phyloP scores from a whole-genome alignment of 2,888 invertebrate species.

The Tetanocera ferruginea region DNA sequence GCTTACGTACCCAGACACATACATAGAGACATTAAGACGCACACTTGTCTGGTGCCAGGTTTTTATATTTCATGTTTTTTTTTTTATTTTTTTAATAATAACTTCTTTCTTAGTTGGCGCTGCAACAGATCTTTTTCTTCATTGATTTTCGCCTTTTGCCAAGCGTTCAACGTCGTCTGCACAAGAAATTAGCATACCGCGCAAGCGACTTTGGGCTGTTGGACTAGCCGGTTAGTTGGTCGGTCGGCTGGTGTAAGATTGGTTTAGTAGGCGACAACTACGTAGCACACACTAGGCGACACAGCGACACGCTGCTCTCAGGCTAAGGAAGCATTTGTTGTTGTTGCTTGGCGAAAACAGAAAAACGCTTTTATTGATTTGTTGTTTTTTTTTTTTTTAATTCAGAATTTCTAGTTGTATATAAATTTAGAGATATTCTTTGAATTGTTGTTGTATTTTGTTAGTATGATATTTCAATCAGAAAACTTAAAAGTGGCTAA shows the following conservation, averaged over 20 bases:
- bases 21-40: neutral
- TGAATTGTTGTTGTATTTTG: neutral
- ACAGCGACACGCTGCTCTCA: neutral
- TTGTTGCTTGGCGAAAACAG: neutral
- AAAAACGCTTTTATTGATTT: neutral
- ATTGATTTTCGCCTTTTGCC: neutral
- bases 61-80: neutral
- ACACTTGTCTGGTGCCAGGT: neutral
- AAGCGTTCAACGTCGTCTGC: neutral
- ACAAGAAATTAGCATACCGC: slow-evolving; percentile 10
- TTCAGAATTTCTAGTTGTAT: neutral
- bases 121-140: neutral
- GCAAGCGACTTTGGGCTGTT: slow-evolving; percentile 5
- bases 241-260: neutral
- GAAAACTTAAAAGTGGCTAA: too few relatives aligned
- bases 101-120: slow-evolving; percentile 25
- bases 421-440: neutral
- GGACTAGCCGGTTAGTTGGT: neutral
- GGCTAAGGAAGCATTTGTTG: slow-evolving; percentile 17
- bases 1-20: neutral
- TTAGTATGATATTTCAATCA: neutral
- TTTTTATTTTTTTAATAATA: neutral
- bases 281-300: neutral
- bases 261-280: neutral
- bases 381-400: neutral